phyloP scores from a whole-genome alignment of 2,113 vertebrate species.

The Nothobranchius kuhntae region DNA sequence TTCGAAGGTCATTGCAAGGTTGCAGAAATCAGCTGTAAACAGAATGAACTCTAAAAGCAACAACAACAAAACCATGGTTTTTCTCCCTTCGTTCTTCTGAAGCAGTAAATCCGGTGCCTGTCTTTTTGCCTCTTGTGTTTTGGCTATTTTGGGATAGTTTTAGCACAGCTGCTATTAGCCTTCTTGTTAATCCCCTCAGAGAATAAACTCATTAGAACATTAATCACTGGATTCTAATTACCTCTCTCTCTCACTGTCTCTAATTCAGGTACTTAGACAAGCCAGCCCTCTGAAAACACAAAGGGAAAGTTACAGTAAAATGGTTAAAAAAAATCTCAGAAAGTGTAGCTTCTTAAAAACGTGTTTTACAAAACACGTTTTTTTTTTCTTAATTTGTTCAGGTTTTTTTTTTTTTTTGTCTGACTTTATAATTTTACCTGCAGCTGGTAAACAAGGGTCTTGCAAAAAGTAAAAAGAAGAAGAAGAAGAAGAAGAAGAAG shows the following conservation, averaged over 20 bases:
- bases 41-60: conserved; percentile 38
- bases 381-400: too few species aligned
- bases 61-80: conserved; percentile 48
- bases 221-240: conserved; percentile 78
- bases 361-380: too few species aligned
- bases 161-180: conserved; percentile 73
- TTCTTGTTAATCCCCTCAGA: conserved; percentile 72
- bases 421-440: neutral
- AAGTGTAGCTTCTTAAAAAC: too few species aligned
- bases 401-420: neutral
- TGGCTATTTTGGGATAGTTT: conserved; percentile 70
- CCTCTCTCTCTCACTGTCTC: conserved; percentile 39
- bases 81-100: conserved; percentile 4
- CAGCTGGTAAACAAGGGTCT: too few species aligned
- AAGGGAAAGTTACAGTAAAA: conserved; percentile 45
- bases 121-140: conserved; percentile 70
- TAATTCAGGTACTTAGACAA: conserved; percentile 54
- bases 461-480: too few species aligned
- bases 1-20: conserved; percentile 52
- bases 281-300: conserved; percentile 31
- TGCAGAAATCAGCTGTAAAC: conserved; percentile 16
- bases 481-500: too few species aligned
- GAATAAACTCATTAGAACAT: conserved; percentile 80
- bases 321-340: neutral
- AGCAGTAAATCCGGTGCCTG: conserved; percentile 62